Conservation (phyloP, 2,113 vertebrate species). For the Rhagologus leucostigma region DNA sequence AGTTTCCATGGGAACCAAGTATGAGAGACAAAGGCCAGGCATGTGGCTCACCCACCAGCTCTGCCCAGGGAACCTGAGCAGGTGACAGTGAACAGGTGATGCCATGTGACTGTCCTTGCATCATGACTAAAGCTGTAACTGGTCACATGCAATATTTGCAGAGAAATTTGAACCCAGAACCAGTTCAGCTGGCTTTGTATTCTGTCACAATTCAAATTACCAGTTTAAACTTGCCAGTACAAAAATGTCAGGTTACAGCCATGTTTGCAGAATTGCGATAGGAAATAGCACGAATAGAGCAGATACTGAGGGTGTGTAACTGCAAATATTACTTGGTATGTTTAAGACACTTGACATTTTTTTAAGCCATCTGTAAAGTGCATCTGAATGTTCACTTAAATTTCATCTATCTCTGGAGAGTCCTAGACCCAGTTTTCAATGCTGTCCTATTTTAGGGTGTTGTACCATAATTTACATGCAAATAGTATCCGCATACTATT, state of each 20-base stretch:
- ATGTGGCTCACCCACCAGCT: background rate
- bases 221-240: background rate
- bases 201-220: background rate
- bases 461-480: background rate
- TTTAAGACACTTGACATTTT: conserved; percentile 4
- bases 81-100: background rate
- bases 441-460: conserved; percentile 8
- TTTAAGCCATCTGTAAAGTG: conserved; percentile 11
- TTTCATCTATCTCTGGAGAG: conserved; percentile 6
- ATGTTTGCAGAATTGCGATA: background rate
- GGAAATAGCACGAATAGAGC: background rate
- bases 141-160: background rate
- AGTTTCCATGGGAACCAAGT: background rate
- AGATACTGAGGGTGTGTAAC: background rate
- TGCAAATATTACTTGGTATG: background rate
- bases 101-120: fast-evolving
- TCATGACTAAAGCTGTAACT: background rate
- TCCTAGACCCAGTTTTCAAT: background rate
- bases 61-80: background rate
- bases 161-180: background rate
- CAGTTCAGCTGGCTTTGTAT: background rate
- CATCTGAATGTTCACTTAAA: conserved; percentile 26
- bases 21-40: background rate
- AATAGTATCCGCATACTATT: background rate
- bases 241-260: background rate